phyloP scores from a whole-genome alignment of 2,888 invertebrate genomes.

The Epinotia demarniana region DNA sequence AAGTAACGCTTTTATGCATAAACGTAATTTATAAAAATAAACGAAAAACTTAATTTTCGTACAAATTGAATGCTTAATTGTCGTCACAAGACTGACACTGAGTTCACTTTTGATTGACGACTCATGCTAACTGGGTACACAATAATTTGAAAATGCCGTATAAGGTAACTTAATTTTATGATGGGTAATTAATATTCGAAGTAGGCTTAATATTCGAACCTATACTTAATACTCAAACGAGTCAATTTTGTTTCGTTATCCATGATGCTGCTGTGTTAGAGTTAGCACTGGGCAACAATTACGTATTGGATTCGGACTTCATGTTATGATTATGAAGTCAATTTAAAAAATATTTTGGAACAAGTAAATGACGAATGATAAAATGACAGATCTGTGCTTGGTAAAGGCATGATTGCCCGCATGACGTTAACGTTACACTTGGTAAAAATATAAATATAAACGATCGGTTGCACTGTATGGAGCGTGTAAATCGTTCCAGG shows the following conservation, averaged over 20 bases:
- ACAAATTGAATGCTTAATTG: too few relatives aligned
- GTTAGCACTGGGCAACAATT: constrained; percentile 2
- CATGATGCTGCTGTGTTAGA: constrained; percentile 4
- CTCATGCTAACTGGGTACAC: too few relatives aligned
- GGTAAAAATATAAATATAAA: too few relatives aligned
- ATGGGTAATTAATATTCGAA: constrained; percentile 19
- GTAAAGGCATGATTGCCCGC: constrained; percentile 44
- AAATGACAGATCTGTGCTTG: constrained; percentile 32
- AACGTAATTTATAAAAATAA: too few relatives aligned
- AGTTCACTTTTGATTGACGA: too few relatives aligned
- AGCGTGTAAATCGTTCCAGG: too few relatives aligned
- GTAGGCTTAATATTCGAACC: too few relatives aligned
- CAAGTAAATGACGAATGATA: constrained; percentile 13
- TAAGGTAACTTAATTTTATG: constrained; percentile 8
- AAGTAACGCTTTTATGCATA: too few relatives aligned
- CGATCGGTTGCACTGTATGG: too few relatives aligned
- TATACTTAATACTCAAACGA: neutral
- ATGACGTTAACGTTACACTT: constrained; percentile 25
- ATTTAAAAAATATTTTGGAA: constrained; percentile 4
- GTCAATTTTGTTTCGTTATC: constrained; percentile 16
- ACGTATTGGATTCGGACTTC: neutral
- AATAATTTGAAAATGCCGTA: too few relatives aligned
- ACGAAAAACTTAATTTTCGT: too few relatives aligned
- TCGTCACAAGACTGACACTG: too few relatives aligned
- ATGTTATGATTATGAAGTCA: neutral